Evolutionary conservation across 2,797 vertebrate species (phyloP), one percentile per base, ranked within the genome.

Genomic region (Alcedo atthis): DNA sequence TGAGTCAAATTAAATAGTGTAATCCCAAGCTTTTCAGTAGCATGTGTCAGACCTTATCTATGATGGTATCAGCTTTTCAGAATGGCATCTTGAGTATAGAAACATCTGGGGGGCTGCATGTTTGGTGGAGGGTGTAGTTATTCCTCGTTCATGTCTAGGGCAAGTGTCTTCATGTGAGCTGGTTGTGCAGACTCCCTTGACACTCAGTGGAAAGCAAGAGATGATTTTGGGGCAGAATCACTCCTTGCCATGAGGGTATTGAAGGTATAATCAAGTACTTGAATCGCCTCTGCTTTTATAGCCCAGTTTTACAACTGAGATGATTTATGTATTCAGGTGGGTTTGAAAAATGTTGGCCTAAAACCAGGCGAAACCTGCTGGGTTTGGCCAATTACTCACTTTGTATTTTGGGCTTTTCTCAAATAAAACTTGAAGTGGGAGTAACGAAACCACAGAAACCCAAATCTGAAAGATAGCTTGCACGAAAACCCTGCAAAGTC

Each of bases 241-340:
- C 4, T 53, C 43, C 53, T 17, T 42, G 53, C 53, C 3, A 1
- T 10, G 12, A n/a, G 13, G 20, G 25, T 67, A 53, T 78, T 59
- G 69, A 81, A 81, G 49, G 19, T 49, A 33, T n/a, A 68, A 89
- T 49, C 40, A 79, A 74, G 12, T 9, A 17, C 83, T 68, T 9
- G 33, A 74, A 19, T 26, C 46, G 30, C 79, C 55, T 91, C 16
- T 81, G 40, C 32, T 80, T 91, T 84, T 70, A 64, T 10, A 87
- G 54, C 58, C 37, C 33, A 78, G 35, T 53, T 83, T 75, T 55
- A 71, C 43, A 68, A 25, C 57, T 15, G 46, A 33, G 62, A 40
- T 58, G 78, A 89, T 94, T 94, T 93, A 90, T 92, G 12, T 69
- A 48, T 85, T 90, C 53, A 68, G 81, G 86, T 84, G 86, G 57